A percentile compares a stretch with the other conserved stretches of the same genome.
Conservation (phyloP, 2,113 vertebrate species). For the Zapornia atra region DNA sequence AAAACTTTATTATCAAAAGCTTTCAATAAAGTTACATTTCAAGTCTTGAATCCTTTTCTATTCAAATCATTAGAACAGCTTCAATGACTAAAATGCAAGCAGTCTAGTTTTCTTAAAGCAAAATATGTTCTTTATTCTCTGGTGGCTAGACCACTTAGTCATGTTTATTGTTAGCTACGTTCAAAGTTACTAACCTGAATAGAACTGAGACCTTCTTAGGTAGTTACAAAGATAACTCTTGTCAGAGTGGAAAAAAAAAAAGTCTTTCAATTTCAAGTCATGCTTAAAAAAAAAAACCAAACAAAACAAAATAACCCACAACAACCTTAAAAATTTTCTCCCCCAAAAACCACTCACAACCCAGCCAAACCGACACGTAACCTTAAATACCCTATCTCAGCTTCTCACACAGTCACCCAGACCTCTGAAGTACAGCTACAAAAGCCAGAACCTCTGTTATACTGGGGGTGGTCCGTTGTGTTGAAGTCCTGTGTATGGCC, state of each 20-base stretch:
- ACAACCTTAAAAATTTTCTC: not conserved
- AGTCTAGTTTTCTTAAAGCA: not conserved
- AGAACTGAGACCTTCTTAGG: not conserved
- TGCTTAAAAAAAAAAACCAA: not conserved
- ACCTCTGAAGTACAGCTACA: not conserved
- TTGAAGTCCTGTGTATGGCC: slow-evolving; percentile 86
- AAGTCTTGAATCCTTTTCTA: not conserved
- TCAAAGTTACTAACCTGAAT: not conserved
- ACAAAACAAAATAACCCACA: not conserved
- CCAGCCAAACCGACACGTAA: not conserved
- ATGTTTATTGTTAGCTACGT: not conserved
- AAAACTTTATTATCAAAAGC: slow-evolving; percentile 47
- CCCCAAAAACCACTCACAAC: not conserved
- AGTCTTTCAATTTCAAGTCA: not conserved
- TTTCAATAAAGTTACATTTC: slow-evolving; percentile 26
- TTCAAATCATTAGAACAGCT: not conserved
- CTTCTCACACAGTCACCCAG: not conserved
- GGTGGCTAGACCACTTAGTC: not conserved
- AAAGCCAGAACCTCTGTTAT: slow-evolving; percentile 35
- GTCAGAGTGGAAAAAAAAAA: not conserved
- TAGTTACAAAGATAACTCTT: not conserved
- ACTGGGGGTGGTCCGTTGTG: slow-evolving; percentile 89
- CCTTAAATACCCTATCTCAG: not conserved
- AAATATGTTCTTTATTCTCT: not conserved
- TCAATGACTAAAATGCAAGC: not conserved